phyloP scores from a whole-genome alignment of 2,797 vertebrate genomes.

The Artibeus jamaicensis region DNA sequence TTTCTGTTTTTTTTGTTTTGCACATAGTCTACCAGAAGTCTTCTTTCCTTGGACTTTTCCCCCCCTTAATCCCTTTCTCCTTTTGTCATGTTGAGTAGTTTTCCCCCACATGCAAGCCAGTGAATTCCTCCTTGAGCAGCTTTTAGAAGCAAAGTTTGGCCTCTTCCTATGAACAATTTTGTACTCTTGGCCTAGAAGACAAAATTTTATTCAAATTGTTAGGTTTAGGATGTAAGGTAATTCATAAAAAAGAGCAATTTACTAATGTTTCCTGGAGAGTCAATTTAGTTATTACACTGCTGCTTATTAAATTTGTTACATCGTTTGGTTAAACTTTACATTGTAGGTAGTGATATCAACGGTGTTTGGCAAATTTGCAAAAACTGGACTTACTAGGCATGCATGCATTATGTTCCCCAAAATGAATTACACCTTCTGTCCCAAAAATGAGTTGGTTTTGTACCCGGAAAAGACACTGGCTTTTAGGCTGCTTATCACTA shows the following conservation, averaged over 20 bases:
- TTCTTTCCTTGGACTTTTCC: not conserved
- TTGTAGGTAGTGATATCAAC: not conserved
- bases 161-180: not conserved
- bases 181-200: not conserved
- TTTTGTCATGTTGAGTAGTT: not conserved
- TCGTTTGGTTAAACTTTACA: not conserved
- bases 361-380: not conserved
- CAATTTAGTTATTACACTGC: not conserved
- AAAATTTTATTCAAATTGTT: not conserved
- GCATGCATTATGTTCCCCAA: not conserved
- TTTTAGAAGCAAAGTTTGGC: not conserved
- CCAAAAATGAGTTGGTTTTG: not conserved
- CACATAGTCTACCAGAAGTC: not conserved
- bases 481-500: too few species aligned
- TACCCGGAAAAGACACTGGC: too few species aligned
- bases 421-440: not conserved
- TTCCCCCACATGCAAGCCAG: not conserved
- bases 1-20: not conserved
- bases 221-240: not conserved
- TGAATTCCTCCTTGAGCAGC: not conserved
- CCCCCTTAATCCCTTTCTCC: not conserved
- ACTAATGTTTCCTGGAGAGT: not conserved
- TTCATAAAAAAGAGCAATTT: constrained; percentile 7
- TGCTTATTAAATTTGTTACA: not conserved
- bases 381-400: not conserved